Base-by-base conservation (phyloP, 2,797 vertebrate species). In the Leptodactylus fallax region DNA sequence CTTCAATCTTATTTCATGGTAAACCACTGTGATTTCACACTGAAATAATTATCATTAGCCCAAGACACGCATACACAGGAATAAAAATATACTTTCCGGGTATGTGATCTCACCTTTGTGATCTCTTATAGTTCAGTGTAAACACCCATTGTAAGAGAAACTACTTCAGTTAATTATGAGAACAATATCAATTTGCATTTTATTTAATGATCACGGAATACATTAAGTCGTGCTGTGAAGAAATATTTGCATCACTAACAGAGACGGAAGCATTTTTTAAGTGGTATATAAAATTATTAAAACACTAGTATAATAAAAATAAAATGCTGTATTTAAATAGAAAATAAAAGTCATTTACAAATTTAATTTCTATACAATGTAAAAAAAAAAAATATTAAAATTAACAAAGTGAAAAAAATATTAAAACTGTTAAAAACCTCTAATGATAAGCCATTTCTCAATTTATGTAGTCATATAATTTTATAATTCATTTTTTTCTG, bases 21-120 rank as follows among this genome's bases (percentile, higher is more conserved):
- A 94, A 95, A 95, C 94, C 93, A 93, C 93, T 93, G 94, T 91
- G 94, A 94, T 94, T 95, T 96, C 95, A 96, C 94, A 90, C 95
- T 96, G 95, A 94, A 96, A 96, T 96, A 95, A 96, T 96, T 96
- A 96, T 94, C 94, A 94, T 94, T 93, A 94, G 94, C 92, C 94
- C 93, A 95, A 93, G 89, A 91, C 85, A 81, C 90, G 85, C 85
- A 91, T 83, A 92, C 2, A 80, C 87, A 90, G 91, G 92, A 85
- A 90, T 89, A 92, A 91, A 92, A 92, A 82, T 90, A 87, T 91
- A 91, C 93, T 93, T 94, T 90, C 89, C 87, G 94, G 94, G 92
- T 91, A 94, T 93, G 93, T 94, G 93, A 94, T 93, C 92, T 94
- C 94, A 94, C 94, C 92, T 94, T 92, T 90, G 88, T 90, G 92